phyloP scores from a whole-genome alignment of 1,140 invertebrate genomes.

The Aphelenchoides besseyi region DNA sequence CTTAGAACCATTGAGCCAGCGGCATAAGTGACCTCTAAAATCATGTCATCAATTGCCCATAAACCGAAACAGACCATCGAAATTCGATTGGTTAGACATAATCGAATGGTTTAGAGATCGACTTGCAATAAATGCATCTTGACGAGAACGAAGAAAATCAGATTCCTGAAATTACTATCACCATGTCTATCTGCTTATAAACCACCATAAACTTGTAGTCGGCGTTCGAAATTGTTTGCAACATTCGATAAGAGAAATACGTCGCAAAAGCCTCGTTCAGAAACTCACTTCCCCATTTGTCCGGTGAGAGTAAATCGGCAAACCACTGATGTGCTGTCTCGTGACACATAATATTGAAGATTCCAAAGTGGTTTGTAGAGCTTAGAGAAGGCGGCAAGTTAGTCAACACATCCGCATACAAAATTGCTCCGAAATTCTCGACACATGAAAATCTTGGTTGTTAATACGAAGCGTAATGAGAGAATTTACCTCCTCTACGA shows the following conservation, averaged over 20 bases:
- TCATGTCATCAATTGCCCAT: too few relatives aligned
- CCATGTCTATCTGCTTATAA: too few relatives aligned
- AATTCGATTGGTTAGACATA: background rate
- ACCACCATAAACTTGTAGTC: background rate
- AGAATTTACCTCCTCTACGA: background rate
- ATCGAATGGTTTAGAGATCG: background rate
- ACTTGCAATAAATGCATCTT: background rate
- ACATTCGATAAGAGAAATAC: background rate
- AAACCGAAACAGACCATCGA: too few relatives aligned
- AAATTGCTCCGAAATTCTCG: background rate
- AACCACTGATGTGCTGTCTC: background rate
- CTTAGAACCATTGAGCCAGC: background rate
- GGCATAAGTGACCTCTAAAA: background rate
- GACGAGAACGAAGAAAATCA: background rate
- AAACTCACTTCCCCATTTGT: constrained; percentile 1
- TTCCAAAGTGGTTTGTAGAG: background rate
- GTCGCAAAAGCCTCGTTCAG: background rate
- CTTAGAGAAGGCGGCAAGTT: background rate
- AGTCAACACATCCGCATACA: constrained; percentile 2
- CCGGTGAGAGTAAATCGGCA: background rate
- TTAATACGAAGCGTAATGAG: background rate
- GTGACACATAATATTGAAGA: background rate
- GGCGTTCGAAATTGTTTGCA: background rate
- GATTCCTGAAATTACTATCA: background rate
- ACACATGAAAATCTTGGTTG: constrained; percentile 1